A percentile compares a stretch with the other conserved stretches of the same genome.
Evolutionary conservation across 1,140 invertebrate genomes (phyloP).

Genomic region (Cryptotermes secundus): DNA sequence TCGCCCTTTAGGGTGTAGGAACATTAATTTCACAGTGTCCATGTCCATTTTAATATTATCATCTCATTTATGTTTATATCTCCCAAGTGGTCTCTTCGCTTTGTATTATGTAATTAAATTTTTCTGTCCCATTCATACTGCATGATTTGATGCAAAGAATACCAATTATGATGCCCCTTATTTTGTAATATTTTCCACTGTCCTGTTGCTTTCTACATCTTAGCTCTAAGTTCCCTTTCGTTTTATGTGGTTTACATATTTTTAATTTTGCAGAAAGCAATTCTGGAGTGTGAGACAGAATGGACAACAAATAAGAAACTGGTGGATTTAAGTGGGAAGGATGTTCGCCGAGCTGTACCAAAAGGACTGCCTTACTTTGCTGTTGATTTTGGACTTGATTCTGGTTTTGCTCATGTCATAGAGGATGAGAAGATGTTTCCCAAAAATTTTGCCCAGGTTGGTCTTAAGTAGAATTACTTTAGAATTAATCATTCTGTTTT

Average conservation of each 20-base stretch:
- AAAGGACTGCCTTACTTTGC: slow-evolving; percentile 94
- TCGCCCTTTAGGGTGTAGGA: too few relatives aligned
- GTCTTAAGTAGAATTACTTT: not conserved
- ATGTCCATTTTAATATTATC: too few relatives aligned
- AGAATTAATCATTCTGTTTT: not conserved
- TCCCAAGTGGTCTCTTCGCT: too few relatives aligned
- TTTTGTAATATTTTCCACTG: too few relatives aligned
- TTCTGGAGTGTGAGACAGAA: slow-evolving; percentile 90
- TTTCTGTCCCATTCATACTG: too few relatives aligned
- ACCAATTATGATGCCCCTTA: too few relatives aligned
- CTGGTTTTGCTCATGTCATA: slow-evolving; percentile 94
- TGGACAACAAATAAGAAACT: slow-evolving; percentile 96
- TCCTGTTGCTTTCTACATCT: not conserved
- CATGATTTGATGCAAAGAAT: too few relatives aligned
- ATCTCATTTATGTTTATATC: too few relatives aligned
- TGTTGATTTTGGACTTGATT: slow-evolving; percentile 87
- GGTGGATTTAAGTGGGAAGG: slow-evolving; percentile 73
- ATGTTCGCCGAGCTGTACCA: slow-evolving; percentile 79
- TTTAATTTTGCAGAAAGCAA: slow-evolving; percentile 71
- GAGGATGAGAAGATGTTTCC: slow-evolving; percentile 91
- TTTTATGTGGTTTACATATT: not conserved
- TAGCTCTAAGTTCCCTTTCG: slow-evolving; percentile 13
- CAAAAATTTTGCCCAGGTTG: slow-evolving; percentile 86
- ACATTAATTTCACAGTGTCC: too few relatives aligned
- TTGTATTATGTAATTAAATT: too few relatives aligned